Percentiles rank a stretch among this genome's conserved stretches.
These are phyloP conservation scores for Siderastrea radians DNA, from an alignment of 92 coral and sea anemone genomes.

Conservation along the genomic window DNA sequence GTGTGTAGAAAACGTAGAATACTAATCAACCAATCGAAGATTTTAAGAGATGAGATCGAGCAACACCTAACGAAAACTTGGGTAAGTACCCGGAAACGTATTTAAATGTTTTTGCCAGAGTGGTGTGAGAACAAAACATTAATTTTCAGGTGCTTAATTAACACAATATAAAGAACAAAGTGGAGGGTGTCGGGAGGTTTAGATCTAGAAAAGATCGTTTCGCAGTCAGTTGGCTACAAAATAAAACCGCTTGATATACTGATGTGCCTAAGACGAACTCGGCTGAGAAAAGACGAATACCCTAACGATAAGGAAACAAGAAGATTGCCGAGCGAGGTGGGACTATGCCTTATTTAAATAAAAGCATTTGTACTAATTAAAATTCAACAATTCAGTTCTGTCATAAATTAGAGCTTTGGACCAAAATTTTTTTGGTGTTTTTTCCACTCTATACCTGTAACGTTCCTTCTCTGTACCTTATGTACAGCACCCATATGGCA, in stretches of 20 bases:
- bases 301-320: background rate
- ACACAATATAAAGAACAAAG: background rate
- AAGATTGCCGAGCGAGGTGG: slow-evolving; percentile 5
- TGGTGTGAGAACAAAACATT: slow-evolving; percentile 14
- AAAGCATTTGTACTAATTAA: slow-evolving; percentile 6
- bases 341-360: background rate
- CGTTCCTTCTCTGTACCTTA: background rate
- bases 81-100: background rate
- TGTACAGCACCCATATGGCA: background rate
- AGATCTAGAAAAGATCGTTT: background rate
- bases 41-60: background rate
- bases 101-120: background rate
- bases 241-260: background rate
- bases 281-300: background rate
- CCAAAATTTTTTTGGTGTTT: background rate
- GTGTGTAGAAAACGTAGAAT: background rate
- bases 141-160: slow-evolving; percentile 16
- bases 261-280: no score
- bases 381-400: background rate
- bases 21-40: background rate
- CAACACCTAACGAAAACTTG: background rate
- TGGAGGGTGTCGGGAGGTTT: background rate
- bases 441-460: background rate
- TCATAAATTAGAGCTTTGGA: background rate
- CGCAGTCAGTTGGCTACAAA: background rate